Base-by-base conservation (phyloP, 2,888 invertebrate species). In the Xiphydria camelus region DNA sequence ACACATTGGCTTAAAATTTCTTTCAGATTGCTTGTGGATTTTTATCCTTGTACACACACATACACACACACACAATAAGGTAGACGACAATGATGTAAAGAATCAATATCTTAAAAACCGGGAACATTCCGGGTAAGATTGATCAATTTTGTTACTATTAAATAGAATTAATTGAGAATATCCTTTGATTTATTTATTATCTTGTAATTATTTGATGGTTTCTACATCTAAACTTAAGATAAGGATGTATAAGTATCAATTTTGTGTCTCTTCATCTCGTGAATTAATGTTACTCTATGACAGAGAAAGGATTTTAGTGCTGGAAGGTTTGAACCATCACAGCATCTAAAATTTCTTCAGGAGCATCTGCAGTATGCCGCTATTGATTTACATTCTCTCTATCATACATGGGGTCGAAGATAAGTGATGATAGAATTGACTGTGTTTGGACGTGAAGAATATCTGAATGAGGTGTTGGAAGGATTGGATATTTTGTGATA, bases 401-500 rank as follows among this genome's bases (percentile, higher is more conserved):
- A 53, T 35, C 41, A 53, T 34, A 46, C 18, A 14, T 60, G 62
- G 59, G 53, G 58, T 14, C 44, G 40, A 5, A 49, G 39, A 15
- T 19, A 38, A 32, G 21, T 48, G n/a, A 62, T 66, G 5, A 10
- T 62, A 12, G 79, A 79, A 20, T 63, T 82, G 55, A 76, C 77
- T 19, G 60, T 79, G 22, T 80, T 81, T 57, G 82, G 81, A 4
- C 61, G 68, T 25, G 76, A 75, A 54, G 74, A 74, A 44, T 66
- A 76, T 25, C 67, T 81, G 7, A 76, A 80, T 51, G 66, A 68
- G 33, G 56, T 76, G 15, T 75, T 79, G 14, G 75, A 76, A 21
- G 68, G 72, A 39, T 53, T 77, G 18, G 42, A 58, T 4, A 44
- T 56, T 35, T 51, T 64, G 14, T 45, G 47, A 40, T 64, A 53